phyloP scores from a whole-genome alignment of 2,797 vertebrate species.

The Potorous gilbertii region DNA sequence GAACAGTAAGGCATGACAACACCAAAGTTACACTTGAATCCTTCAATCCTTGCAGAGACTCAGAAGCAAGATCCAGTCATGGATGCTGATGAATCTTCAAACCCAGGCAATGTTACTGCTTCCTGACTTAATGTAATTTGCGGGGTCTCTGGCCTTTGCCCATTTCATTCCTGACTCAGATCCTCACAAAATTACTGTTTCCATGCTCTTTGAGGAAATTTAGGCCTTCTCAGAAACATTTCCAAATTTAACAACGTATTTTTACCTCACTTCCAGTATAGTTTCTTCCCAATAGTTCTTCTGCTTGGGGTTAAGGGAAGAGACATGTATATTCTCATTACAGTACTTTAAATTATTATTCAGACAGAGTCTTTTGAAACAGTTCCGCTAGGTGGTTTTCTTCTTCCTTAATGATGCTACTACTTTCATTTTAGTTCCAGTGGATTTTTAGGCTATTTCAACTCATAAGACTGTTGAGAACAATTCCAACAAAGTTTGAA shows the following conservation, averaged over 20 bases:
- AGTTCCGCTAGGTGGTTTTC: conserved; percentile 65
- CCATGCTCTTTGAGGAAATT: not conserved
- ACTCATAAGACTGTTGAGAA: conserved; percentile 77
- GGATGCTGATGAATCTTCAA: not conserved
- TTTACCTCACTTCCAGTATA: conserved; percentile 57
- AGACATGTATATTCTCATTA: conserved; percentile 64
- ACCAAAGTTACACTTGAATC: not conserved
- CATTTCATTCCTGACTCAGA: not conserved
- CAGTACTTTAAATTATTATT: conserved; percentile 66
- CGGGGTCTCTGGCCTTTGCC: not conserved
- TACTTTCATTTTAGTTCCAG: conserved; percentile 74
- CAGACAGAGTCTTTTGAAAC: conserved; percentile 58
- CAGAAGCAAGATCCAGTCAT: not conserved
- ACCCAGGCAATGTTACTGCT: not conserved
- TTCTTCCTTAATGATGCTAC: conserved; percentile 68
- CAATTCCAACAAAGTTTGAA: conserved; percentile 66
- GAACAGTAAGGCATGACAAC: not conserved
- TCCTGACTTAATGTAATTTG: not conserved
- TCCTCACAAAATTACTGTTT: conserved; percentile 24
- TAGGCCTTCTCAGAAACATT: conserved; percentile 10
- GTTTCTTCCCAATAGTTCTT: conserved; percentile 67
- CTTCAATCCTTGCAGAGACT: not conserved
- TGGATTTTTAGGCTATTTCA: conserved; percentile 74
- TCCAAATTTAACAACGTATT: conserved; percentile 37
- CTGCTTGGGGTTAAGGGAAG: conserved; percentile 45